These are phyloP conservation scores for Mesoligia furuncula DNA, from an alignment of 2,888 invertebrate genomes.

Conservation along the genomic window DNA sequence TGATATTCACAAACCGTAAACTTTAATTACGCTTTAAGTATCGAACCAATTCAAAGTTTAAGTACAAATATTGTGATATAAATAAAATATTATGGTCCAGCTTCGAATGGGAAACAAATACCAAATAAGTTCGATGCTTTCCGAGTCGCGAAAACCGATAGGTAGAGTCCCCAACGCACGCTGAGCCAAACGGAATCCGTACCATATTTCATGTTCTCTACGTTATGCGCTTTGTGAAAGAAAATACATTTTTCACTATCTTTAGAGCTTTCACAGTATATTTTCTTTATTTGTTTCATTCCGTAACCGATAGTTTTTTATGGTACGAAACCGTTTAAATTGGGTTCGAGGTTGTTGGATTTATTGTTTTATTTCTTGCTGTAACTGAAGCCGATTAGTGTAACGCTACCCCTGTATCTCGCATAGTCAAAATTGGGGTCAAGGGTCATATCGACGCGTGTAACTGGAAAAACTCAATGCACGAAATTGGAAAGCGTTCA, in stretches of 20 bases:
- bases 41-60: slow-evolving; percentile 11
- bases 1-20: slow-evolving; percentile 18
- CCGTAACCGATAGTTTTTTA: slow-evolving; percentile 66
- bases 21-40: slow-evolving; percentile 7
- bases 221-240: slow-evolving; percentile 89
- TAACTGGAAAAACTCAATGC: slow-evolving; percentile 73
- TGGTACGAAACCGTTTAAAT: slow-evolving; percentile 51
- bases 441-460: slow-evolving; percentile 51
- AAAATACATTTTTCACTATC: slow-evolving; percentile 90
- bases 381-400: slow-evolving; percentile 23
- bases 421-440: slow-evolving; percentile 48
- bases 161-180: slow-evolving; percentile 83
- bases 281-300: slow-evolving; percentile 80
- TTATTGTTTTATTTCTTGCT: slow-evolving; percentile 26
- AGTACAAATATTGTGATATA: slow-evolving; percentile 58
- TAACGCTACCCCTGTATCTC: slow-evolving; percentile 25
- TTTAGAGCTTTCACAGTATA: slow-evolving; percentile 82
- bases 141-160: slow-evolving; percentile 86
- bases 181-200: slow-evolving; percentile 87
- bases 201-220: slow-evolving; percentile 89
- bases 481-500: slow-evolving; percentile 79
- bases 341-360: slow-evolving; percentile 25
- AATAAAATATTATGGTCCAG: slow-evolving; percentile 73
- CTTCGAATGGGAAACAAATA: slow-evolving; percentile 83
- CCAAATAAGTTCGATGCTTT: slow-evolving; percentile 84